These are phyloP conservation scores for Muscina levida DNA, from an alignment of 2,888 invertebrate species.

Conservation along the genomic window DNA sequence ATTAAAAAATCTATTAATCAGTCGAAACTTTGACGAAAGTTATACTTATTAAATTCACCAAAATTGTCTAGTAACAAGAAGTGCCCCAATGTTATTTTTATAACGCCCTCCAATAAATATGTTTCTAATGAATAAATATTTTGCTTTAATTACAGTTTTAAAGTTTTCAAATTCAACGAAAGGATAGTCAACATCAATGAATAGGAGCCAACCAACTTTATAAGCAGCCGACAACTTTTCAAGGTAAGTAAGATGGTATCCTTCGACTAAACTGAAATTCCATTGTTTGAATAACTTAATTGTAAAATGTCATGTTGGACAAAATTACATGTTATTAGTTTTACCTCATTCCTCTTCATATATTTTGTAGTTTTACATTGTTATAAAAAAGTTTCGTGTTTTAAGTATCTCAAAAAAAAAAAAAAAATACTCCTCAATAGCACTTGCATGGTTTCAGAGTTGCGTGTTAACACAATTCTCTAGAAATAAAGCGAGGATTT, in stretches of 20 bases:
- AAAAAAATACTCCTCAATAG: slow-evolving; percentile 1
- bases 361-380: too few relatives aligned
- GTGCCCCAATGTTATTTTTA: too few relatives aligned
- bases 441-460: slow-evolving; percentile 54
- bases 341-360: not conserved
- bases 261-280: slow-evolving; percentile 45
- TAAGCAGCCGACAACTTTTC: not conserved
- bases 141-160: slow-evolving; percentile 52
- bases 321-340: not conserved
- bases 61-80: too few relatives aligned
- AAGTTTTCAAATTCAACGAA: slow-evolving; percentile 37
- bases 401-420: not conserved
- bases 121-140: not conserved
- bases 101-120: too few relatives aligned
- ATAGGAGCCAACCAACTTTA: not conserved
- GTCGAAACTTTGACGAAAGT: too few relatives aligned
- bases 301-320: slow-evolving; percentile 11
- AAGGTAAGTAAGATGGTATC: slow-evolving; percentile 42
- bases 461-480: slow-evolving; percentile 49
- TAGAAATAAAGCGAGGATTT: slow-evolving; percentile 28
- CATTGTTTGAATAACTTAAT: slow-evolving; percentile 45
- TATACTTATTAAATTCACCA: too few relatives aligned
- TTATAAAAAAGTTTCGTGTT: not conserved
- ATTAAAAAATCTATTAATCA: too few relatives aligned
- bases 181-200: slow-evolving; percentile 4